Base-by-base conservation (phyloP, 2,797 vertebrate species). In the Columba guinea region DNA sequence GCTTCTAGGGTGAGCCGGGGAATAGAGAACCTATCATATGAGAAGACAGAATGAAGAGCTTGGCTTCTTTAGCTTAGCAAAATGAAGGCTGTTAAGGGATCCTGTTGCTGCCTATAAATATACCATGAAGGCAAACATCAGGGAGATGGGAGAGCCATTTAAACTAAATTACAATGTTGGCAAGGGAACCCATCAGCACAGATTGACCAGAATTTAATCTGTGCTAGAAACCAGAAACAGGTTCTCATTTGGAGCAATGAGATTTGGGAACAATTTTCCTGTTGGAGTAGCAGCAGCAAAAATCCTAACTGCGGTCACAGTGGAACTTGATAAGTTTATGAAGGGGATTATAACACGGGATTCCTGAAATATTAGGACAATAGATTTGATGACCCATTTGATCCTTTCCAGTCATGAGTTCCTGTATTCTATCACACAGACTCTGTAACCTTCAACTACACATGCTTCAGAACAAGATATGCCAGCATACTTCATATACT, bases 21-120 rank as follows among this genome's bases (percentile, higher is more conserved):
- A 85, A 83, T 15, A 83, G 62, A 83, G 71, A 83, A 64, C 32
- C 69, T 89, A 89, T 78, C 92, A 89, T 30, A 71, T 69, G 91
- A 94, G 89, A 84, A 73, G 79, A 77, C 41, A 85, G 62, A 94
- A 75, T 52, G 78, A 94, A 92, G 68, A 84, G 24, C 78, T 59
- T 86, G 82, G 76, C 82, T 94, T 89, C 46, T 86, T 79, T 62
- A 52, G 30, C 89, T 79, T 85, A 75, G 71, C 89, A 94, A 93
- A 90, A 64, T 74, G 64, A 84, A 92, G 53, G 55, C 87, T 84
- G 51, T 62, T 68, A 70, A 87, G 55, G n/a, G 90, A 88, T 92
- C 76, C 79, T 62, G 87, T 92, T 96, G 76, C 87, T 92, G 73
- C 39, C 79, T 95, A 75, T 91, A 96, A 95, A 97, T 87, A 92